These are phyloP conservation scores for Andinoacara biseriatus DNA, from an alignment of 2,113 vertebrate species.

Conservation along the genomic window DNA sequence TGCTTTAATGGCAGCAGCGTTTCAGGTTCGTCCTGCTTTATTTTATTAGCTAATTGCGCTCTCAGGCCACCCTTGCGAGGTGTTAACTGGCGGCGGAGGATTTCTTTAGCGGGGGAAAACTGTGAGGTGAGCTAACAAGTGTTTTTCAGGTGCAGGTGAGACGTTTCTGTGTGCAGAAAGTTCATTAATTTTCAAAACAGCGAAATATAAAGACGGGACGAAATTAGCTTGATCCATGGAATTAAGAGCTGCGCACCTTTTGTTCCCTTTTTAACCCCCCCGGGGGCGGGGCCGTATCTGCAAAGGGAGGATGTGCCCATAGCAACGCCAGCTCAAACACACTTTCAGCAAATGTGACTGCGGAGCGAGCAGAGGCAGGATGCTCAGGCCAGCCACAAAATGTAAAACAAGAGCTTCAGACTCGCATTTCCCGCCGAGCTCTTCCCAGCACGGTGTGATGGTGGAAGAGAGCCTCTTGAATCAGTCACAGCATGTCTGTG, in stretches of 20 bases:
- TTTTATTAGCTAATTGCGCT: constrained; percentile 59
- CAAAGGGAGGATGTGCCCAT: constrained; percentile 45
- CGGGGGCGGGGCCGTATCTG: constrained; percentile 5
- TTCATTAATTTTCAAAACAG: constrained; percentile 55
- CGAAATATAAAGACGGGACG: constrained; percentile 21
- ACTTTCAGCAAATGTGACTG: constrained; percentile 17
- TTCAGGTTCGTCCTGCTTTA: constrained; percentile 31
- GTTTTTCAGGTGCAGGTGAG: constrained; percentile 17
- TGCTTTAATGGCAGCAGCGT: constrained; percentile 23
- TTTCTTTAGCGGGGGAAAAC: constrained; percentile 20
- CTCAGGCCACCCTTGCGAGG: constrained; percentile 22
- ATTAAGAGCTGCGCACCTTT: constrained; percentile 36
- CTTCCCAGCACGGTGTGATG: constrained; percentile 4
- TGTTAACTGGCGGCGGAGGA: constrained; percentile 35
- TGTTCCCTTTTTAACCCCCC: constrained; percentile 8
- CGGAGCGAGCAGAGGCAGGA: constrained; percentile 11
- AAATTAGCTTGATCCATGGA: constrained; percentile 28
- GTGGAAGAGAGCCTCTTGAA: constrained; percentile 36
- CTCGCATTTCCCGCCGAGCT: neutral
- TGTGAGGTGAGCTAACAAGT: constrained; percentile 22
- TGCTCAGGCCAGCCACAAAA: constrained; percentile 28
- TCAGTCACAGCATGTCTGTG: constrained; percentile 48
- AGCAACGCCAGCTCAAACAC: constrained; percentile 40
- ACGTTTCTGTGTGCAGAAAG: constrained; percentile 43
- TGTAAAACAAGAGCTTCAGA: constrained; percentile 49